Evolutionary conservation across 2,888 invertebrate genomes (phyloP).

Genomic region (Drosophila acutilabella): DNA sequence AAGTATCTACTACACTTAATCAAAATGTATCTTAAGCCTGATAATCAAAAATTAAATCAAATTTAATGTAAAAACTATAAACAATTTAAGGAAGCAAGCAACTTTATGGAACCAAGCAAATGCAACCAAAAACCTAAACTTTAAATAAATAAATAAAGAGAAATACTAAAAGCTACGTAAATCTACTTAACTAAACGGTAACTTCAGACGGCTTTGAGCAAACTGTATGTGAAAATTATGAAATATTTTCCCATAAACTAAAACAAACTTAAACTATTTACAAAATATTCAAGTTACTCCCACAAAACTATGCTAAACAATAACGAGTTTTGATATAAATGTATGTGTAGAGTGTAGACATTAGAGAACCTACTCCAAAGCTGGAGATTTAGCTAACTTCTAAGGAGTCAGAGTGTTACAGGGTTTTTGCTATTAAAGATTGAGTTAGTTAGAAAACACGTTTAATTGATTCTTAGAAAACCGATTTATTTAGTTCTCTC

Average conservation of each 20-base stretch:
- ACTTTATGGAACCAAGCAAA: constrained; percentile 70
- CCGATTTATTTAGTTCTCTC: constrained; percentile 1
- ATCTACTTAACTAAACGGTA: constrained; percentile 36
- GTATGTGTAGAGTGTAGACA: constrained; percentile 33
- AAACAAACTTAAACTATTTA: constrained; percentile 56
- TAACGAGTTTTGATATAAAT: constrained; percentile 51
- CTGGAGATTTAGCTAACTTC: neutral
- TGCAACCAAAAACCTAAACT: constrained; percentile 42
- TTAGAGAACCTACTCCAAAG: constrained; percentile 10
- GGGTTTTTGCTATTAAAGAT: constrained; percentile 29
- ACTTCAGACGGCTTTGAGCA: constrained; percentile 54
- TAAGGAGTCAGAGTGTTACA: constrained; percentile 18
- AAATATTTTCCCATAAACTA: constrained; percentile 40
- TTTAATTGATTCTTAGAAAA: constrained; percentile 1
- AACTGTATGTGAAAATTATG: constrained; percentile 24
- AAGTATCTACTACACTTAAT: constrained; percentile 12
- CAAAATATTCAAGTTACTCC: constrained; percentile 32
- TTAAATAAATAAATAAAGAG: constrained; percentile 20
- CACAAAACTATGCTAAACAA: constrained; percentile 18
- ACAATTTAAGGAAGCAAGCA: constrained; percentile 23
- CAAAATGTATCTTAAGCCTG: constrained; percentile 68
- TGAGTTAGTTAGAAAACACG: constrained; percentile 31
- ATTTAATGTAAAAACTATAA: constrained; percentile 72
- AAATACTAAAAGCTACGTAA: constrained; percentile 24
- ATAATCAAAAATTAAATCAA: constrained; percentile 83